Evolutionary conservation across 2,113 vertebrate genomes (phyloP).

Genomic region (Scomber japonicus): DNA sequence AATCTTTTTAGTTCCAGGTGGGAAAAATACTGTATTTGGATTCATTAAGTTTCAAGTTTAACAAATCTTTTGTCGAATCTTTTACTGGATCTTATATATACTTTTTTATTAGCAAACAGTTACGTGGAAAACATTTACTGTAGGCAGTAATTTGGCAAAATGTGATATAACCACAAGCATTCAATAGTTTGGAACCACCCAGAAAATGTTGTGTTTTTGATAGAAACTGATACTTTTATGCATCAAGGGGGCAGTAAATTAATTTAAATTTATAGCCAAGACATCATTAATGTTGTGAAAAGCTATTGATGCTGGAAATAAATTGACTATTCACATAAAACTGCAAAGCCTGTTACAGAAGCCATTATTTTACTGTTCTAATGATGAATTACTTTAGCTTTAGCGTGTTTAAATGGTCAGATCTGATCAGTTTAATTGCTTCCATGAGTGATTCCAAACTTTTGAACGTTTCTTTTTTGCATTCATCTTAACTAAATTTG

Average conservation of each 20-base stretch:
- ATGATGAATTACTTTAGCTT: not conserved
- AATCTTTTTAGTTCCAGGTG: not conserved
- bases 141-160: not conserved
- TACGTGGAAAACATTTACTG: not conserved
- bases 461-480: no score
- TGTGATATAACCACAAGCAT: not conserved
- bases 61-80: not conserved
- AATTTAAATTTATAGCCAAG: not conserved
- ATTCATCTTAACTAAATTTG: not conserved
- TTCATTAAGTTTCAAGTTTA: not conserved
- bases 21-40: not conserved
- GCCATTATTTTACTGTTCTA: not conserved
- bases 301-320: not conserved
- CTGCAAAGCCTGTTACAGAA: not conserved
- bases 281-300: not conserved
- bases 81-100: not conserved
- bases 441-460: not conserved
- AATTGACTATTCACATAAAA: constrained; percentile 13
- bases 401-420: not conserved
- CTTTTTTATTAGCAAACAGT: not conserved
- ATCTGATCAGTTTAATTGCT: not conserved
- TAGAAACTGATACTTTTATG: not conserved
- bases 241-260: not conserved
- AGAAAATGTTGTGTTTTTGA: no score
- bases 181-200: not conserved